A percentile compares a stretch with the other conserved stretches of the same genome.
These are phyloP conservation scores for Nasonia oneida DNA, from an alignment of 2,888 invertebrate species.

Conservation along the genomic window DNA sequence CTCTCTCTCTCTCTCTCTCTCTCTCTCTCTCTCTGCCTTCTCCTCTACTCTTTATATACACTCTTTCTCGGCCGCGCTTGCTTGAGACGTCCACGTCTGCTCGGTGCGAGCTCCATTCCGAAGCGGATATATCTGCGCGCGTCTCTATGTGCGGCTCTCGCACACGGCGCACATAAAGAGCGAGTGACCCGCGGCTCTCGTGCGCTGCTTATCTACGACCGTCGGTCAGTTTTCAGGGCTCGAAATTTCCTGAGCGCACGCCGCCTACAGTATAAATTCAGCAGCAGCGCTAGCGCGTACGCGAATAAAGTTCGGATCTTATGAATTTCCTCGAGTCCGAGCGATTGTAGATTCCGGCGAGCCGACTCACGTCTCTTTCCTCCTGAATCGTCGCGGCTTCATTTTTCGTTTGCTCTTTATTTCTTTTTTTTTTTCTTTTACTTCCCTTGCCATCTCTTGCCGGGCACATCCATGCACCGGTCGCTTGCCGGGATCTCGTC, in stretches of 20 bases:
- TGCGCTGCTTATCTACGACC: slow-evolving; percentile 54
- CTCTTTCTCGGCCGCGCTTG: slow-evolving; percentile 63
- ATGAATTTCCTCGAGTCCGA: slow-evolving; percentile 60
- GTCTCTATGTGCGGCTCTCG: slow-evolving; percentile 43
- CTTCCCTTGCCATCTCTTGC: not conserved
- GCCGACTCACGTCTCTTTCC: slow-evolving; percentile 24
- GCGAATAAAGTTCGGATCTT: slow-evolving; percentile 62
- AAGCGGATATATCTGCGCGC: slow-evolving; percentile 61
- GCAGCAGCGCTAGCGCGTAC: slow-evolving; percentile 35
- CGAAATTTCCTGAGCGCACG: slow-evolving; percentile 53
- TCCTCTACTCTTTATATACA: slow-evolving; percentile 54
- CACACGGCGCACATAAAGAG: slow-evolving; percentile 61
- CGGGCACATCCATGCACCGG: no score
- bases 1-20: slow-evolving; percentile 64
- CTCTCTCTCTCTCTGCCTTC: slow-evolving; percentile 64
- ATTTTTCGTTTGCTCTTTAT: not conserved
- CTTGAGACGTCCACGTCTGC: slow-evolving; percentile 77
- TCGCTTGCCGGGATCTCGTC: not conserved
- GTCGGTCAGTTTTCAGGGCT: slow-evolving; percentile 60
- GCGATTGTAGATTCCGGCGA: slow-evolving; percentile 49
- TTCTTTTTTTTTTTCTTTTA: slow-evolving; percentile 8
- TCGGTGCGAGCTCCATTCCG: slow-evolving; percentile 66
- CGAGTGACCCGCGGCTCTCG: slow-evolving; percentile 55
- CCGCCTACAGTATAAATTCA: slow-evolving; percentile 54
- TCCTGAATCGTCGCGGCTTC: slow-evolving; percentile 1